Percentiles rank a stretch among this genome's conserved stretches.
phyloP scores from a whole-genome alignment of 1,140 invertebrate species.

The Trigoniulus corallinus region DNA sequence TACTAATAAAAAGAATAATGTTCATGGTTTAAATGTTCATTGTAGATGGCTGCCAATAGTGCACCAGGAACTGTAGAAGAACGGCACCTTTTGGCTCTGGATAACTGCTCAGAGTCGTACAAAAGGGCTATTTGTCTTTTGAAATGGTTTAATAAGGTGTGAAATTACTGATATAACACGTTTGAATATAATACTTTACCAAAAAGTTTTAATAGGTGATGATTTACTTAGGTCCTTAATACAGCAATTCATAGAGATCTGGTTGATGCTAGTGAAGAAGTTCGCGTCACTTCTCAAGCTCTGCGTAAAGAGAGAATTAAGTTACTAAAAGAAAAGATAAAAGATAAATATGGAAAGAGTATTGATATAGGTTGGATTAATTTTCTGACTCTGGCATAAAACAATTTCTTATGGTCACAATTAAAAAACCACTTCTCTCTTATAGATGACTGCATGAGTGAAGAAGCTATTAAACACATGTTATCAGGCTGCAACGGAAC shows the following conservation, averaged over 20 bases:
- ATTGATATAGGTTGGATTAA: background rate
- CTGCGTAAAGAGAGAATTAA: slow-evolving; percentile 1
- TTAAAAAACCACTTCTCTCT: too few relatives aligned
- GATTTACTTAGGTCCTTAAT: slow-evolving; percentile 1
- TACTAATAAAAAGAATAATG: too few relatives aligned
- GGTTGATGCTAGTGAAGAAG: slow-evolving; percentile 7
- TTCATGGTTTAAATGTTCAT: background rate
- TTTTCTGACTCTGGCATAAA: background rate
- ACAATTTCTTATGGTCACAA: background rate
- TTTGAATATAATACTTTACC: too few relatives aligned
- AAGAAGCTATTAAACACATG: background rate
- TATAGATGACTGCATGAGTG: background rate
- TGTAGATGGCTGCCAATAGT: background rate
- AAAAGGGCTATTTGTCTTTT: slow-evolving; percentile 1
- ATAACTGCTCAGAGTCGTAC: slow-evolving; percentile 4
- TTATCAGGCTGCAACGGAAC: background rate
- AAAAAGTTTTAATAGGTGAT: background rate
- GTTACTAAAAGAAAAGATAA: background rate
- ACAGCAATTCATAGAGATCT: slow-evolving; percentile 5
- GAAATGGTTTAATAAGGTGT: slow-evolving; percentile 3
- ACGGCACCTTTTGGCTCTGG: background rate
- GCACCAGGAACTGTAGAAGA: background rate
- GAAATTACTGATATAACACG: background rate
- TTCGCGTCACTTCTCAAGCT: slow-evolving; percentile 2
- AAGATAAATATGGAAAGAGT: background rate